Conservation (phyloP, 2,888 invertebrate genomes). For the Glyphotaelius pellucidus region DNA sequence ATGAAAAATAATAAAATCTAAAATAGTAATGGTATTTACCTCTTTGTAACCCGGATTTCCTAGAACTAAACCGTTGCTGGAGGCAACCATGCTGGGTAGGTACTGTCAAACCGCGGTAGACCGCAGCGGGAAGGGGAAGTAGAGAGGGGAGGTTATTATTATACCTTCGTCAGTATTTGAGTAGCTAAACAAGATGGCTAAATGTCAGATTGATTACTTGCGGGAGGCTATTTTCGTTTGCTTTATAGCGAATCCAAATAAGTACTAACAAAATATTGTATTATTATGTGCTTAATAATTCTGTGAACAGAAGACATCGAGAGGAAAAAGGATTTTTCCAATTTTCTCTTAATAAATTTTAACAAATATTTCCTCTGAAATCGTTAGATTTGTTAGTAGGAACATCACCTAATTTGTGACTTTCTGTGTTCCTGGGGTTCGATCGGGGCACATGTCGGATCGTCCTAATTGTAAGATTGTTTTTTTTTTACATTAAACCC, state of each 20-base stretch:
- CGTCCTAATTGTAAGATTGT: no score
- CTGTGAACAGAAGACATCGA: no score
- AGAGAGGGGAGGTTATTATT: neutral
- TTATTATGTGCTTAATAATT: neutral
- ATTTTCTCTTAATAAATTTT: no score
- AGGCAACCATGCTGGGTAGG: neutral
- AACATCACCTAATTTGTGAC: no score
- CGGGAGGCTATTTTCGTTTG: neutral
- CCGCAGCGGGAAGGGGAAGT: neutral
- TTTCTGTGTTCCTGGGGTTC: no score
- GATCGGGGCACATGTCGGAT: no score
- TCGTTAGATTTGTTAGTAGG: no score
- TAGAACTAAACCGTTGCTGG: neutral
- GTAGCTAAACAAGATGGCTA: constrained; percentile 2
- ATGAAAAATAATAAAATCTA: neutral
- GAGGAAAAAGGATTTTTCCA: no score
- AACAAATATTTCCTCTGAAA: no score
- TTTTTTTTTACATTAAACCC: no score
- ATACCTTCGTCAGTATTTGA: neutral
- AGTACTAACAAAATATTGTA: neutral
- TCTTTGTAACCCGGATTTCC: neutral
- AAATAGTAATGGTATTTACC: neutral
- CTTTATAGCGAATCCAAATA: neutral
- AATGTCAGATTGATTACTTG: neutral
- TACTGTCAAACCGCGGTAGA: neutral